phyloP scores from a whole-genome alignment of 2,113 vertebrate genomes.

The Melanostigma gelatinosum region DNA sequence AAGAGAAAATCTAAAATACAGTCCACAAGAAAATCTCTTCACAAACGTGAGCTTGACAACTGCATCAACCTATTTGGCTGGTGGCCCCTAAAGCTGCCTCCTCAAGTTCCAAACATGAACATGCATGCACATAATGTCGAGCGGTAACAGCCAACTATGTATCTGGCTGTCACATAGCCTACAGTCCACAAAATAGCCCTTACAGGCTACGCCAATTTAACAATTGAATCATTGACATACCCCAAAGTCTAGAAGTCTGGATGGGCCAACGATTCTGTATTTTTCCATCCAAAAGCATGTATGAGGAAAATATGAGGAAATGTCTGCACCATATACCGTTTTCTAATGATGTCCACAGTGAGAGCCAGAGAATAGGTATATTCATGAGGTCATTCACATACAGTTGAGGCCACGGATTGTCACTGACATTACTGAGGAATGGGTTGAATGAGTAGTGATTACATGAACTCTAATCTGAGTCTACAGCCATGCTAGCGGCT shows the following conservation, averaged over 20 bases:
- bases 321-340: constrained; percentile 28
- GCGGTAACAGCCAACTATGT: constrained; percentile 16
- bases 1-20: background rate
- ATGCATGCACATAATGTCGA: constrained; percentile 40
- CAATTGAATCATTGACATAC: constrained; percentile 50
- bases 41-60: constrained; percentile 1
- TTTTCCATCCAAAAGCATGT: constrained; percentile 45
- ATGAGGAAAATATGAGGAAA: constrained; percentile 53
- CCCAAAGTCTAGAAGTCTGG: constrained; percentile 18
- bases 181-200: constrained; percentile 11
- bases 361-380: constrained; percentile 6
- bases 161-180: constrained; percentile 37
- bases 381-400: constrained; percentile 33
- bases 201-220: constrained; percentile 22
- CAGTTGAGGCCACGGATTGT: constrained; percentile 13
- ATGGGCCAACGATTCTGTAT: constrained; percentile 33
- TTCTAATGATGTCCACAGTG: constrained; percentile 53
- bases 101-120: constrained; percentile 36
- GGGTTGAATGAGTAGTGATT: constrained; percentile 29
- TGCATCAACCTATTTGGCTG: constrained; percentile 11
- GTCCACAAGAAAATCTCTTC: background rate
- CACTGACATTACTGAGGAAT: background rate
- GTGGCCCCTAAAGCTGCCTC: constrained; percentile 22
- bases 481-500: background rate
- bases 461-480: constrained; percentile 8